Evolutionary conservation across 2,797 vertebrate species (phyloP).

Genomic region (Arrhamphus sclerolepis): DNA sequence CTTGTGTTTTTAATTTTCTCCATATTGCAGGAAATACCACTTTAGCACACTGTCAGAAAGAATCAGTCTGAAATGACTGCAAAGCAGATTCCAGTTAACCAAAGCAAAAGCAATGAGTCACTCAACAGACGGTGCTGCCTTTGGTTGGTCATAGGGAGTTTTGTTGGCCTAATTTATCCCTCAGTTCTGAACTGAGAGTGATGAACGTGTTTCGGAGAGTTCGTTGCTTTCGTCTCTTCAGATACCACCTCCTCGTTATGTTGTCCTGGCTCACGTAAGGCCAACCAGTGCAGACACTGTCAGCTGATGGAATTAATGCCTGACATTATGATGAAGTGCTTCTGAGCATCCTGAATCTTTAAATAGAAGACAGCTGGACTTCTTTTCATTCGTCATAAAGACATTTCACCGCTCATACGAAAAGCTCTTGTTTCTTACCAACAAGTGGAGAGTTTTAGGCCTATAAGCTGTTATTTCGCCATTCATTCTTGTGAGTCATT

Average conservation of each 20-base stretch:
- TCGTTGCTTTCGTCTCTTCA: conserved; percentile 1
- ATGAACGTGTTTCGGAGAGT: conserved; percentile 3
- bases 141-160: conserved; percentile 5
- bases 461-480: too few species aligned
- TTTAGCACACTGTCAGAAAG: conserved; percentile 6
- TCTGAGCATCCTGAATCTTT: not conserved
- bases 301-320: not conserved
- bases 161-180: conserved; percentile 15
- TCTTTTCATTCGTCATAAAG: too few species aligned
- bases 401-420: too few species aligned
- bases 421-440: too few species aligned
- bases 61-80: conserved; percentile 6
- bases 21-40: conserved; percentile 10
- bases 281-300: not conserved
- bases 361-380: too few species aligned
- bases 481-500: not conserved
- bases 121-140: not conserved
- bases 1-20: conserved; percentile 16
- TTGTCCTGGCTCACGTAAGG: conserved; percentile 10
- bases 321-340: not conserved
- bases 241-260: not conserved
- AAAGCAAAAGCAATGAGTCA: conserved; percentile 40
- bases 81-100: conserved; percentile 15
- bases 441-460: too few species aligned
- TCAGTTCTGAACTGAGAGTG: conserved; percentile 11